Evolutionary conservation across 2,888 invertebrate species (phyloP).

Genomic region (Choreutis nemorana): DNA sequence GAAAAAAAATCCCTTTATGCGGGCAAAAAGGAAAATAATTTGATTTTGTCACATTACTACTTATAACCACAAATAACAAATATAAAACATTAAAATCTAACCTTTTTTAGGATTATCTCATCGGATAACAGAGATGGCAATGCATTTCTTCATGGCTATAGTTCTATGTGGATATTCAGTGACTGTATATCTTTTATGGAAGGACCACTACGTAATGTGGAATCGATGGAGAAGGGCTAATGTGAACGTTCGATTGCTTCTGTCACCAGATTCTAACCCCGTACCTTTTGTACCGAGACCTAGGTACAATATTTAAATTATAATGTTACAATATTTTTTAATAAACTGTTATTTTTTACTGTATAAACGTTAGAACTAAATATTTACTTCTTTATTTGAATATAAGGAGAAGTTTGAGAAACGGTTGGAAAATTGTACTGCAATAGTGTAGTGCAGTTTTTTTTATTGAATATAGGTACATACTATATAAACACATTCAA

Average conservation of each 20-base stretch:
- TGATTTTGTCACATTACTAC: background rate
- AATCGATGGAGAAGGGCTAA: constrained; percentile 73
- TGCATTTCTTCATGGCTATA: constrained; percentile 69
- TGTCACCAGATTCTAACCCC: constrained; percentile 58
- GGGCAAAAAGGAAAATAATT: background rate
- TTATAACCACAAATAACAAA: background rate
- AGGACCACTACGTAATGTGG: constrained; percentile 74
- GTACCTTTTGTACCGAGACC: constrained; percentile 48
- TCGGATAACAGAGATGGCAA: constrained; percentile 67
- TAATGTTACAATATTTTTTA: too few species aligned
- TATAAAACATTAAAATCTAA: background rate
- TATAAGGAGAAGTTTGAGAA: too few species aligned
- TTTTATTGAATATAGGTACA: too few species aligned
- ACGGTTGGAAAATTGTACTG: too few species aligned
- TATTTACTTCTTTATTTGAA: too few species aligned
- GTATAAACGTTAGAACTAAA: too few species aligned
- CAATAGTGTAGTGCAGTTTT: too few species aligned
- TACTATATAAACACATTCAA: too few species aligned
- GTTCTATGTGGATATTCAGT: constrained; percentile 70
- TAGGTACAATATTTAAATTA: constrained; percentile 47
- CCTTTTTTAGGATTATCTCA: constrained; percentile 49
- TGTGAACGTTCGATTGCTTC: constrained; percentile 68
- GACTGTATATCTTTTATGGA: constrained; percentile 70
- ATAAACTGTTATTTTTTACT: too few species aligned
- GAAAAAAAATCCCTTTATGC: too few species aligned